Base-by-base conservation (phyloP, 2,113 vertebrate genomes). In the Otocyon megalotis region DNA sequence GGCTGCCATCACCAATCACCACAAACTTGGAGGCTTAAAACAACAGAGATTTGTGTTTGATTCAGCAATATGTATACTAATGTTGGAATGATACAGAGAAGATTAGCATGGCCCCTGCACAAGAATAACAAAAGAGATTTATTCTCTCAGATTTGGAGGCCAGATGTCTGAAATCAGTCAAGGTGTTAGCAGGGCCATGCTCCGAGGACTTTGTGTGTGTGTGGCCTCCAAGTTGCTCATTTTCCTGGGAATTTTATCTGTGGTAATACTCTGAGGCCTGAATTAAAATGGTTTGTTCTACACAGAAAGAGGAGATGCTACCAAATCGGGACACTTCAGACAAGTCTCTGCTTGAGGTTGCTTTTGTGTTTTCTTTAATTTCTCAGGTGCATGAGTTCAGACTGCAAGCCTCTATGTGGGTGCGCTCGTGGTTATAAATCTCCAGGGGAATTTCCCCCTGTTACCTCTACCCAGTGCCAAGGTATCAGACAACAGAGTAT, bases 161-260 rank as follows among this genome's bases (percentile, higher is more conserved):
- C 24, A 77, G 37, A 50, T 0, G 22, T 67, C 24, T 87, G 28
- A 88, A 37, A 63, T 6, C 58, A 37, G 54, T 6, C 58, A 30
- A 35, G 50, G 48, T 65, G 30, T 76, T 3, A 6, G 24, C 32
- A 62, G 65, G 35, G 43, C 17, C 17, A 1, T 0, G 1, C 24
- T 48, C 11, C 43, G 16, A 54, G 32, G 24, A 28, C 19, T 30
- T 62, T 80, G 35, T 53, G 20, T 43, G 79, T 53, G 72, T 76
- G 26, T 88, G 22, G 48, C 63, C 48, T 65, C 43, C 3, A 4
- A 50, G 54, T 48, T 37, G 53, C 58, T 69, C 32, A 16, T 67
- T 87, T 81, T 58, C 81, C 83, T 72, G 56, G 82, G 56, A 94
- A 87, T 69, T 69, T n/a, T 22, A 28, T 50, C 24, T 58, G 76